Evolutionary conservation across 2,797 vertebrate species (phyloP).

Genomic region (Valencia hispanica): DNA sequence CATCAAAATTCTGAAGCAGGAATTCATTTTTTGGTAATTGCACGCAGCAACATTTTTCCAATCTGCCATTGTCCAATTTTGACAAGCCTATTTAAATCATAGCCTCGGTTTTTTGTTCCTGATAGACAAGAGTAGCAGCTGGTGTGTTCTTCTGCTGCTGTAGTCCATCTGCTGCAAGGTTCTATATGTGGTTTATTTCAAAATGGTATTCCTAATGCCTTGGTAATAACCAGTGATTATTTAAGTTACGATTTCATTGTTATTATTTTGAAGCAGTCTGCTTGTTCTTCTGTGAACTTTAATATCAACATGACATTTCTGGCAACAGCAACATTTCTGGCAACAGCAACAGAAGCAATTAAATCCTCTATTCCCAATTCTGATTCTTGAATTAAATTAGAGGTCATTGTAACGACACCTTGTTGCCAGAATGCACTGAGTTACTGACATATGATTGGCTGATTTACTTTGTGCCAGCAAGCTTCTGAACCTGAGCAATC

Average conservation of each 20-base stretch:
- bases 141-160: too few relatives aligned
- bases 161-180: not conserved
- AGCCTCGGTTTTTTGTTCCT: too few relatives aligned
- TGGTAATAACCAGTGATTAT: not conserved
- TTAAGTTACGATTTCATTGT: not conserved
- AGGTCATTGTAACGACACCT: not conserved
- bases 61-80: too few relatives aligned
- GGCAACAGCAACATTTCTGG: not conserved
- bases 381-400: not conserved
- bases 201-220: not conserved
- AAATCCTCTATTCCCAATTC: not conserved
- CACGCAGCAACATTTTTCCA: too few relatives aligned
- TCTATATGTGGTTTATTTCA: not conserved
- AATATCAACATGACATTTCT: not conserved
- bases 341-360: not conserved
- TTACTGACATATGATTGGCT: not conserved
- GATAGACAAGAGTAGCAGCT: too few relatives aligned
- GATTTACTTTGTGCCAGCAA: not conserved
- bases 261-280: not conserved
- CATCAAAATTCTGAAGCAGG: too few relatives aligned
- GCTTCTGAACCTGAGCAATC: not conserved
- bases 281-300: not conserved
- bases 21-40: too few relatives aligned
- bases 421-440: not conserved
- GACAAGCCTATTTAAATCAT: too few relatives aligned